Evolutionary conservation across 2,888 invertebrate genomes (phyloP).

Genomic region (Xylophagus ater): DNA sequence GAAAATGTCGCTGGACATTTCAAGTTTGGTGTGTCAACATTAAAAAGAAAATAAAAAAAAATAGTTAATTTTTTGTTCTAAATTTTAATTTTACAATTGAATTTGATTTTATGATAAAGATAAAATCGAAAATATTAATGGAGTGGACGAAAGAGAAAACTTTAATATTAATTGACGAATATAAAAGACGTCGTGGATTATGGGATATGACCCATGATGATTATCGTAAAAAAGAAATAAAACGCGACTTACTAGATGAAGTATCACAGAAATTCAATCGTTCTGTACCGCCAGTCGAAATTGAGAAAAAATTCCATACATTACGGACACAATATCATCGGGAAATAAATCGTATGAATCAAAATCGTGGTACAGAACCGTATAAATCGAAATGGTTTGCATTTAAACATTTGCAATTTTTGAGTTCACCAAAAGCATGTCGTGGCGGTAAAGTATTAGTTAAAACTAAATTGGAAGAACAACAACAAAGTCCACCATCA

Average conservation of each 20-base stretch:
- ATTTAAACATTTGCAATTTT: slow-evolving; percentile 47
- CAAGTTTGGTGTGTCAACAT: too few species aligned
- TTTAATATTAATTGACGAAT: slow-evolving; percentile 33
- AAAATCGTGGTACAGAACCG: slow-evolving; percentile 40
- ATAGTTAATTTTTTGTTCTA: too few species aligned
- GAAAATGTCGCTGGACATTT: too few species aligned
- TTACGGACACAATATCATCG: slow-evolving; percentile 50
- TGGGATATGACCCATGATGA: slow-evolving; percentile 40
- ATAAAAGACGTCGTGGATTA: slow-evolving; percentile 32
- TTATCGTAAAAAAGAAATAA: slow-evolving; percentile 37
- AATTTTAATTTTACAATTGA: too few species aligned
- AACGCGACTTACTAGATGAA: slow-evolving; percentile 31
- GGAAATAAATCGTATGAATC: slow-evolving; percentile 45
- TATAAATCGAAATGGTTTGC: slow-evolving; percentile 46
- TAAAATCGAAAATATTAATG: too few species aligned
- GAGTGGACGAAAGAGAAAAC: slow-evolving; percentile 39
- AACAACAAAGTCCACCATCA: slow-evolving; percentile 12
- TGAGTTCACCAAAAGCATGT: slow-evolving; percentile 45
- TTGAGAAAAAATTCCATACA: slow-evolving; percentile 50
- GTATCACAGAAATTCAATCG: slow-evolving; percentile 31
- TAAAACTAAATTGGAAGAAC: slow-evolving; percentile 30
- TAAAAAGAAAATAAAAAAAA: too few species aligned
- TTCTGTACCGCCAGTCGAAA: slow-evolving; percentile 38
- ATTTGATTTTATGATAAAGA: too few species aligned
- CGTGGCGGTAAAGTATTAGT: slow-evolving; percentile 31